Evolutionary conservation across 1,140 invertebrate species (phyloP).

Genomic region (Dendrolimus kikuchii): DNA sequence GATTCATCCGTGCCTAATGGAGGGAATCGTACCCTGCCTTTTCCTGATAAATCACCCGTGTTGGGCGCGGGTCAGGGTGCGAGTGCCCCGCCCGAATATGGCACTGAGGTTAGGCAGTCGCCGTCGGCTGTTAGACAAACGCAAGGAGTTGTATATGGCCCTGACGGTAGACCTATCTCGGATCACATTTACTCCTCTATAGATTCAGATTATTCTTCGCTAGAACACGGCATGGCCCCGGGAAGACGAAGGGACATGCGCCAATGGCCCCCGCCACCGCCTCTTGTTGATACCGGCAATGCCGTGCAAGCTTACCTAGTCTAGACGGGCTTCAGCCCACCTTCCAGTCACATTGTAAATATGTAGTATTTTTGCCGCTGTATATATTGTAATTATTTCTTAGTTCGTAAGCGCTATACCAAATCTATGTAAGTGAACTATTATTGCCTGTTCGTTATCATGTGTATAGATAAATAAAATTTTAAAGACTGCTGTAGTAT

Average conservation of each 20-base stretch:
- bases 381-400: conserved; percentile 66
- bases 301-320: conserved; percentile 69
- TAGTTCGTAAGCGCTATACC: conserved; percentile 66
- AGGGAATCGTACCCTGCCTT: conserved; percentile 66
- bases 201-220: conserved; percentile 83
- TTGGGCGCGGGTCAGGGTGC: conserved; percentile 63
- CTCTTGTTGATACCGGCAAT: conserved; percentile 56
- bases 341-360: conserved; percentile 68
- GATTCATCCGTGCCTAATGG: conserved; percentile 76
- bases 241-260: conserved; percentile 56
- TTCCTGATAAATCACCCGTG: conserved; percentile 62
- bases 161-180: conserved; percentile 79
- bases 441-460: conserved; percentile 69
- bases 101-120: conserved; percentile 59
- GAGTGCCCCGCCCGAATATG: conserved; percentile 67
- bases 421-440: conserved; percentile 67
- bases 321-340: conserved; percentile 46
- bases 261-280: conserved; percentile 62
- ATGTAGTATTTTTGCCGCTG: conserved; percentile 39
- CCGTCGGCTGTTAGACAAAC: conserved; percentile 67
- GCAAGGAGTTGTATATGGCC: conserved; percentile 56
- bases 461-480: conserved; percentile 69
- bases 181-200: conserved; percentile 92
- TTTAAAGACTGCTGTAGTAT: conserved; percentile 71
- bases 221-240: conserved; percentile 66